Evolutionary conservation across 2,113 vertebrate species (phyloP).

Genomic region (Hiodon tergisus): DNA sequence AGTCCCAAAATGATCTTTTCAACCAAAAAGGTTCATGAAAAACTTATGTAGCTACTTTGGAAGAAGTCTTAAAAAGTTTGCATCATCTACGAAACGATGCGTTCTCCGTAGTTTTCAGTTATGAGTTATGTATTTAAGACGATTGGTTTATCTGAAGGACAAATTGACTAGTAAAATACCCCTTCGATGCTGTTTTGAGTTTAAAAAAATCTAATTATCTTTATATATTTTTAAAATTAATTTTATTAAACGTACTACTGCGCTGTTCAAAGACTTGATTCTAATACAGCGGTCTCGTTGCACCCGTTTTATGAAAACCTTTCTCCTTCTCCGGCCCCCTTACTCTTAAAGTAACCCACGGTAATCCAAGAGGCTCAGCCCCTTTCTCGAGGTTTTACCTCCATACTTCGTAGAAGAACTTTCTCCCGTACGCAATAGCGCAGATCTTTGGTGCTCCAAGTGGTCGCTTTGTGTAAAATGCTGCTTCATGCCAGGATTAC

Average conservation of each 20-base stretch:
- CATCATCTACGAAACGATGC: constrained; percentile 21
- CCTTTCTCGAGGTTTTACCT: constrained; percentile 52
- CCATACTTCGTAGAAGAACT: constrained; percentile 45
- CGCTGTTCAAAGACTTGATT: constrained; percentile 43
- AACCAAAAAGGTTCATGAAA: constrained; percentile 37
- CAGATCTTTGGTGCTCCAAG: constrained; percentile 26
- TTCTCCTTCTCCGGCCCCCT: constrained; percentile 43
- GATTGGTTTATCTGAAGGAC: background rate
- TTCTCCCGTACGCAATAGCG: constrained; percentile 21
- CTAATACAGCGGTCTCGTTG: constrained; percentile 57
- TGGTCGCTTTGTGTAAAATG: constrained; percentile 12
- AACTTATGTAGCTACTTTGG: constrained; percentile 26
- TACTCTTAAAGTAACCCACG: constrained; percentile 51
- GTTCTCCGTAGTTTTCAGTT: constrained; percentile 18
- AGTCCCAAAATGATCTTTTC: constrained; percentile 29
- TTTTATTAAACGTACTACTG: constrained; percentile 42
- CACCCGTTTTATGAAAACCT: constrained; percentile 72
- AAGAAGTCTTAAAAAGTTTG: constrained; percentile 34
- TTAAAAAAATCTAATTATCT: background rate
- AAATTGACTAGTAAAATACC: background rate
- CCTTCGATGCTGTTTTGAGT: too few species aligned
- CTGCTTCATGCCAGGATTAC: background rate
- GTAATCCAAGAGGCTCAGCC: constrained; percentile 69
- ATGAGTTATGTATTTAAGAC: background rate
- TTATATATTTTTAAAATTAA: background rate